Conservation (phyloP, 2,888 invertebrate species). For the Beris chalybata region DNA sequence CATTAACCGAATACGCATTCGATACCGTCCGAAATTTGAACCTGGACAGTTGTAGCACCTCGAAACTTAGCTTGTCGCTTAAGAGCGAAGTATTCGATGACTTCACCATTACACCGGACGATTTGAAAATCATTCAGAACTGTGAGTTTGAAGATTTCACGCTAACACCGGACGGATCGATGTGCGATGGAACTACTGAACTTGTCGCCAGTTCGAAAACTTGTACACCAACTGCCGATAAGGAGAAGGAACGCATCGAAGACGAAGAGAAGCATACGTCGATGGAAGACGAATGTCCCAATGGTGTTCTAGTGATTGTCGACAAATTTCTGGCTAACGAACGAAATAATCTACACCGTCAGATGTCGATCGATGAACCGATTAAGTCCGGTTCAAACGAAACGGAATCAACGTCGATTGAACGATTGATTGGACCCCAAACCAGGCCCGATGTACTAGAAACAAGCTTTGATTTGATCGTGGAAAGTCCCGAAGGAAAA, state of each 20-base stretch:
- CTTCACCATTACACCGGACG: conserved; percentile 41
- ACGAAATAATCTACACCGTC: conserved; percentile 26
- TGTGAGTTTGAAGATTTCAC: conserved; percentile 43
- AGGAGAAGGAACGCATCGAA: conserved; percentile 1
- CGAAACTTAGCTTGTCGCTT: conserved; percentile 42
- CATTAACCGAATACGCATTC: conserved; percentile 42
- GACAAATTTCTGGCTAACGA: conserved; percentile 40
- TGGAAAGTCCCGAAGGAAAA: no score
- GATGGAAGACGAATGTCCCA: conserved; percentile 24
- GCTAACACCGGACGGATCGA: conserved; percentile 41
- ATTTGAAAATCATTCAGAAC: conserved; percentile 37
- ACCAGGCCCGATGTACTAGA: conserved; percentile 1
- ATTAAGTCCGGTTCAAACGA: not conserved
- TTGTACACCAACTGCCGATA: not conserved
- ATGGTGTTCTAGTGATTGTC: conserved; percentile 29
- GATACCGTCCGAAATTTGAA: conserved; percentile 42
- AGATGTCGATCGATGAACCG: conserved; percentile 8
- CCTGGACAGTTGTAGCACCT: conserved; percentile 42
- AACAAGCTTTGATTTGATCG: conserved; percentile 20
- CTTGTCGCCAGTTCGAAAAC: conserved; percentile 12
- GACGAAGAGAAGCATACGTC: not conserved
- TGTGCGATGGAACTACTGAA: conserved; percentile 34
- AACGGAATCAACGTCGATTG: not conserved
- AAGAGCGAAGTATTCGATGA: conserved; percentile 43
- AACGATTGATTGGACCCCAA: not conserved